These are phyloP conservation scores for Balanococcus diminutus DNA, from an alignment of 2,888 invertebrate species.

Conservation along the genomic window DNA sequence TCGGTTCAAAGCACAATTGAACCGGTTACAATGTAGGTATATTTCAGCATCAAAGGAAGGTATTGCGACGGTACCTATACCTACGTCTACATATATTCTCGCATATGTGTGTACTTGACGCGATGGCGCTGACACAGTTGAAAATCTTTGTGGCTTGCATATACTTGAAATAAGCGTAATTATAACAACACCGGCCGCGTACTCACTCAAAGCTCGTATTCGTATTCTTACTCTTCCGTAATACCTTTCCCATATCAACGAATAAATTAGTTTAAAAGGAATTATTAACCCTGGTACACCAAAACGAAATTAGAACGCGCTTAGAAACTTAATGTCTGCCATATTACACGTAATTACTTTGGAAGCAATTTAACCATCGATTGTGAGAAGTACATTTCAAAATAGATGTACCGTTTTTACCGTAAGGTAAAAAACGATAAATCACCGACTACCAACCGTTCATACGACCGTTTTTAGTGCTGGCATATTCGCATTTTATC, in stretches of 20 bases:
- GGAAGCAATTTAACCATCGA: slow-evolving; percentile 49
- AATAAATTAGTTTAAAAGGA: slow-evolving; percentile 43
- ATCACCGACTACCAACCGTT: slow-evolving; percentile 52
- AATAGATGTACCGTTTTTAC: slow-evolving; percentile 54
- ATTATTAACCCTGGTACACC: slow-evolving; percentile 43
- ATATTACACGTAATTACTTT: slow-evolving; percentile 48
- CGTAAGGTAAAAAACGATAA: slow-evolving; percentile 54
- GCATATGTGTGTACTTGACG: not conserved
- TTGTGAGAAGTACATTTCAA: slow-evolving; percentile 54
- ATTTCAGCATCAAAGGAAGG: not conserved
- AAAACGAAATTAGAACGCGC: slow-evolving; percentile 41
- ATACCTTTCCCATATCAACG: slow-evolving; percentile 41
- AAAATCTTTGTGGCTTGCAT: not conserved
- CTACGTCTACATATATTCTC: not conserved
- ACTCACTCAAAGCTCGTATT: not conserved
- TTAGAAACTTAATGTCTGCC: slow-evolving; percentile 41
- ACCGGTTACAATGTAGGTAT: not conserved
- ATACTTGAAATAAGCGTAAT: slow-evolving; percentile 6
- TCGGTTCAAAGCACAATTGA: too few relatives aligned
- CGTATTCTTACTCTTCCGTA: slow-evolving; percentile 15
- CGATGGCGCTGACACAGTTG: not conserved
- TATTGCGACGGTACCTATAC: not conserved
- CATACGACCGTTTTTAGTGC: slow-evolving; percentile 49
- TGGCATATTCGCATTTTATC: slow-evolving; percentile 39
- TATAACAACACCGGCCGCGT: not conserved